phyloP scores from a whole-genome alignment of 2,113 vertebrate species.

The Rhinoderma darwinii region DNA sequence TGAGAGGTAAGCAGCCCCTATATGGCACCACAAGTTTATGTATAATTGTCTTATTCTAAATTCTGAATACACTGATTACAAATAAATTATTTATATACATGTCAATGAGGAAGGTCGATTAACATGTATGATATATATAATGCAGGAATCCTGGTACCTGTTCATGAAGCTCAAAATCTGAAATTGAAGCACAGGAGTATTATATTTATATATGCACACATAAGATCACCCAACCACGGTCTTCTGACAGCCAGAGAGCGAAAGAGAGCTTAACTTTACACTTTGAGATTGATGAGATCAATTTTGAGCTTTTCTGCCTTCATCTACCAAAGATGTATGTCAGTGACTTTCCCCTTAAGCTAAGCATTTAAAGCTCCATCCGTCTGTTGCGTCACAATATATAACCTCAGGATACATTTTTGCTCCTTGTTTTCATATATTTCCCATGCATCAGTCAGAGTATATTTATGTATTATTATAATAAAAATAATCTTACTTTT shows the following conservation, averaged over 20 bases:
- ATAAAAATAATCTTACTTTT: too few relatives aligned
- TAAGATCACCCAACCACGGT: conserved; percentile 54
- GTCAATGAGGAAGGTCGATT: not conserved
- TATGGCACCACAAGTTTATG: too few relatives aligned
- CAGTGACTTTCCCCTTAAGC: conserved; percentile 61
- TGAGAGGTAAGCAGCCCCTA: too few relatives aligned
- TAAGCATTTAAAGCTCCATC: conserved; percentile 64
- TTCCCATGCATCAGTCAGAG: conserved; percentile 56
- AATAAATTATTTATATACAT: not conserved
- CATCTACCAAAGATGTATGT: conserved; percentile 60
- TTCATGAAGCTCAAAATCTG: conserved; percentile 1
- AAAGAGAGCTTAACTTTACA: conserved; percentile 53
- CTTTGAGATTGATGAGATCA: conserved; percentile 67
- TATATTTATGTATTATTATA: conserved; percentile 23
- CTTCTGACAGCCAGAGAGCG: conserved; percentile 62
- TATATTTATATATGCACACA: conserved; percentile 55
- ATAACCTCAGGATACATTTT: conserved; percentile 60
- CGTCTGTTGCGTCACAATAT: conserved; percentile 62
- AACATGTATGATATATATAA: not conserved
- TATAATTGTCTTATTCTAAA: not conserved
- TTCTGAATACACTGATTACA: not conserved
- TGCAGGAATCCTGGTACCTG: not conserved
- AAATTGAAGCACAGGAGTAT: conserved; percentile 48
- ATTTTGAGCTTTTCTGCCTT: conserved; percentile 68
- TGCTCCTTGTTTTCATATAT: conserved; percentile 46